Base-by-base conservation (phyloP, 2,888 invertebrate species). In the Melipona bicolor region DNA sequence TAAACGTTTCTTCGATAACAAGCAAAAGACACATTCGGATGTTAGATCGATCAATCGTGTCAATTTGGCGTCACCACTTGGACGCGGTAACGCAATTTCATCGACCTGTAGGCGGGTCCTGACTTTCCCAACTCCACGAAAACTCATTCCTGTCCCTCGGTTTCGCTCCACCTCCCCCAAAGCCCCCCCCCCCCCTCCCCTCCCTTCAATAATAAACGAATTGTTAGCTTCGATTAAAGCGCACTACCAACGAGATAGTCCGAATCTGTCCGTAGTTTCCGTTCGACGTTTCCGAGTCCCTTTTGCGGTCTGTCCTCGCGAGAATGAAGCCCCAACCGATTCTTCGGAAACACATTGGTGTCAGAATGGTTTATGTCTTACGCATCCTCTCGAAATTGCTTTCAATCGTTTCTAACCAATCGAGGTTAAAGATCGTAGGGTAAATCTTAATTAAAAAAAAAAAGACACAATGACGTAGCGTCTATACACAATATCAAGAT, bases 201-300 rank as follows among this genome's bases (percentile, higher is more conserved):
- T 83, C 89, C 91, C 90, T 83, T 75, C 85, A 85, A 88, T 89
- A 89, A 90, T 91, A 91, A 90, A 89, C 89, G 87, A 89, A 90
- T 91, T 89, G 91, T 91, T 91, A 91, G 89, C 88, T 90, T 91
- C 91, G 91, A 91, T 91, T 91, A 91, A 91, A 91, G 82, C 86
- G 86, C 82, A 71, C 90, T 75, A 79, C 75, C 74, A 70, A 80
- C 36, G 80, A 76, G 77, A 72, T 49, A 70, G 74, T 74, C 73
- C 43, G 69, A 43, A 43, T 43, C 4, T 32, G 65, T 69, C 62
- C 68, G 73, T 74, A 74, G 85, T 80, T 81, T 88, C 79, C 77
- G 81, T 62, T 77, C 24, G 36, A 54, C 68, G 82, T 64, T 79
- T 73, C 73, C 69, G 50, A 43, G 65, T 49, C 75, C 82, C 54